phyloP scores from a whole-genome alignment of 2,888 invertebrate species.

The Coenonympha glycerion region DNA sequence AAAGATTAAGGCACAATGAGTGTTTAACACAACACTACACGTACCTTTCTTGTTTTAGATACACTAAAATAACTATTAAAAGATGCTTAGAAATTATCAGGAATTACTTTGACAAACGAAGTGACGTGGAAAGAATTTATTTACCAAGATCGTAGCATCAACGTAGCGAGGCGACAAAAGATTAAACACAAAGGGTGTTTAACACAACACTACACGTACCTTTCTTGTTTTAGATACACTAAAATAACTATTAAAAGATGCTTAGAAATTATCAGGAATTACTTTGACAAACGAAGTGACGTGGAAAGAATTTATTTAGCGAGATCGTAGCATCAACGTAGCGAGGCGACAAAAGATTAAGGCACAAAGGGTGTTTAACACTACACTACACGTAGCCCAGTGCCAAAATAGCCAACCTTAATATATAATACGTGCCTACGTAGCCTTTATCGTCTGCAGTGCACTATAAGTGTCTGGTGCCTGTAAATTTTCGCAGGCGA shows the following conservation, averaged over 20 bases:
- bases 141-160: neutral
- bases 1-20: constrained; percentile 23
- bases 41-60: too few relatives aligned
- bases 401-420: constrained; percentile 35
- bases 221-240: too few relatives aligned
- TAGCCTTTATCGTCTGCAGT: constrained; percentile 50
- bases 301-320: neutral
- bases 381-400: constrained; percentile 26
- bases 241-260: too few relatives aligned
- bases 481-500: constrained; percentile 74
- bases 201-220: constrained; percentile 25
- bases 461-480: constrained; percentile 61
- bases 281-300: neutral
- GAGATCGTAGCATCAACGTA: neutral
- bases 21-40: constrained; percentile 25
- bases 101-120: neutral
- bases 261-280: too few relatives aligned
- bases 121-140: neutral
- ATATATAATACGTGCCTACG: constrained; percentile 36
- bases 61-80: too few relatives aligned
- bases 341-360: constrained; percentile 15
- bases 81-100: too few relatives aligned
- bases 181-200: constrained; percentile 23
- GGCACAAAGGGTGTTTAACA: constrained; percentile 23
- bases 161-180: constrained; percentile 9